Evolutionary conservation across 1,140 invertebrate genomes (phyloP), one percentile per base, ranked within the genome.

Genomic region (Hestina assimilis): DNA sequence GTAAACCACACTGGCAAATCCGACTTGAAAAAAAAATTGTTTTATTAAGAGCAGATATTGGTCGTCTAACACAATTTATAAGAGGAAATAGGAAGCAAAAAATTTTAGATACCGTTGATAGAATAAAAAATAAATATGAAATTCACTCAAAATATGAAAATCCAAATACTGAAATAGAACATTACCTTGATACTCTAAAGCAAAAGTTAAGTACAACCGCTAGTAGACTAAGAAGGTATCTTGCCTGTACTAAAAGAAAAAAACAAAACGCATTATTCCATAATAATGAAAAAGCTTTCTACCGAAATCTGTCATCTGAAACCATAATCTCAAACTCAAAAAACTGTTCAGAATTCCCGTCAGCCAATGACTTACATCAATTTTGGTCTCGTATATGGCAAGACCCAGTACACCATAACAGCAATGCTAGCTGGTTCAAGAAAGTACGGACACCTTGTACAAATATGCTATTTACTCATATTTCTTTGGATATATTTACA

Each of bases 381-480:
- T 52, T 28, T 42, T 42, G 50, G 38, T 9, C 12, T 15, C 15
- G 26, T 11, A 52, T 52, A 29, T 52, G 50, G 50, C 15, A 40
- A 31, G 17, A 29, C 12, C 9, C 38, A 7, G 38, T 19, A 7
- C 4, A 28, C 15, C 48, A 52, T 26, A 52, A 52, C 11, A 4
- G 2, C 1, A 17, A 24, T 17, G 35, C 23, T 19, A 20, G 15
- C 4, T 52, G 33, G 33, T 24, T 52, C 21, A 8, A n/a, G 6
- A n/a, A 35, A 24, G 28, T 23, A 23, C 1, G 14, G 2, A 6
- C 24, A 26, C 24, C 6, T 8, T 26, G n/a, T 26, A 6, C 2
- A 26, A 9, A 26, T 6, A 26, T 26, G 24, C 2, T 1, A 1
- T 26, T 26, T 6, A 26, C 6, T 8, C 24, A 26, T 26, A 47